phyloP scores from a whole-genome alignment of 2,797 vertebrate genomes.

The Sebastes matsubarae region DNA sequence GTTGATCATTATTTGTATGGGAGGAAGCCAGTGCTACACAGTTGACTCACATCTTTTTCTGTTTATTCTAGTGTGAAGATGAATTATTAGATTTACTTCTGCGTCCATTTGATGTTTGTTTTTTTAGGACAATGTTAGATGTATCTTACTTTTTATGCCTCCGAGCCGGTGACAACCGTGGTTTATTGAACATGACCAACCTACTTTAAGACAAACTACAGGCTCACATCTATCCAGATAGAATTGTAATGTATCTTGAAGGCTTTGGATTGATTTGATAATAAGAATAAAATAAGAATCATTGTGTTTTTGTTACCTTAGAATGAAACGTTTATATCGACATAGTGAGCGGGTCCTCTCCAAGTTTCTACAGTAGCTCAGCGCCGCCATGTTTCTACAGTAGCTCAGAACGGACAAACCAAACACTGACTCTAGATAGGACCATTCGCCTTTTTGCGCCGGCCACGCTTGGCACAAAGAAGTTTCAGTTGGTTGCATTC shows the following conservation, averaged over 20 bases:
- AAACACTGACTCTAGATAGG: too few species aligned
- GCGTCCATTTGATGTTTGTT: neutral
- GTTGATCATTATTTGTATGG: neutral
- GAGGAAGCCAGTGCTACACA: too few species aligned
- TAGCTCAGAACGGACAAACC: too few species aligned
- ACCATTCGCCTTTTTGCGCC: too few species aligned
- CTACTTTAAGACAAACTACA: neutral
- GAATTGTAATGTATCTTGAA: neutral
- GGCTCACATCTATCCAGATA: neutral
- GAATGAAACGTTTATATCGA: too few species aligned
- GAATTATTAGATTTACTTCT: neutral
- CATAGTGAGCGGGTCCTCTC: too few species aligned
- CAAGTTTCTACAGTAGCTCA: too few species aligned
- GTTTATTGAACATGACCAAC: neutral
- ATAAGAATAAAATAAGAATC: too few species aligned
- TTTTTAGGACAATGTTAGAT: neutral
- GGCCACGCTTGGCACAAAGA: too few species aligned
- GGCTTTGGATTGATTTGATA: neutral
- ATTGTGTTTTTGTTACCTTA: too few species aligned
- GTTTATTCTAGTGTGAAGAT: neutral
- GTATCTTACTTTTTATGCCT: neutral
- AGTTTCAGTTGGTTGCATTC: too few species aligned
- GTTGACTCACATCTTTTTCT: neutral
- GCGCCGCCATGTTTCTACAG: too few species aligned
- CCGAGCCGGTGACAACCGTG: rapidly evolving